Conservation (phyloP, 2,113 vertebrate species). For the Perca flavescens region DNA sequence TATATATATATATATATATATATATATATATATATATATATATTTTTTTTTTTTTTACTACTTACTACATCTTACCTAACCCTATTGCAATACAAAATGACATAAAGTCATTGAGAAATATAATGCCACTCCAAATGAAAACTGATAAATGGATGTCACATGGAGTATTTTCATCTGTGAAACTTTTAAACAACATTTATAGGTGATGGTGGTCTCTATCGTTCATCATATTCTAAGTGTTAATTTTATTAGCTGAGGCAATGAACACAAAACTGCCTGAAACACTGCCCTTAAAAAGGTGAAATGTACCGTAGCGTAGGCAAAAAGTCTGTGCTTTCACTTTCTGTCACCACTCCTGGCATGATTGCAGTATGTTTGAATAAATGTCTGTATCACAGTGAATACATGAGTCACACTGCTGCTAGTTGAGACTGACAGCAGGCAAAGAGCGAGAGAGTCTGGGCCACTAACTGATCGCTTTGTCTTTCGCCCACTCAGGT, state of each 20-base stretch:
- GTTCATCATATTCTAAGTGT: not conserved
- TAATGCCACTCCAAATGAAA: not conserved
- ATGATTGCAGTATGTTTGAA: slow-evolving; percentile 2
- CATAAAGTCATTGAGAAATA: not conserved
- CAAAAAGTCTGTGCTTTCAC: not conserved
- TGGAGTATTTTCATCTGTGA: not conserved
- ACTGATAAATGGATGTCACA: not conserved
- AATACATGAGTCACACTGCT: slow-evolving; percentile 26
- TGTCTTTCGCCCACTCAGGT: slow-evolving; percentile 19
- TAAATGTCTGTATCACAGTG: slow-evolving; percentile 10
- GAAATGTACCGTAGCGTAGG: too few relatives aligned
- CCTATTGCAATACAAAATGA: not conserved
- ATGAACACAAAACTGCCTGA: not conserved
- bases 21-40: too few relatives aligned
- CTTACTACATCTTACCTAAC: not conserved
- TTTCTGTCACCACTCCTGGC: not conserved
- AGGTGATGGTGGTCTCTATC: not conserved
- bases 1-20: too few relatives aligned
- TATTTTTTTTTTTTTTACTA: too few relatives aligned
- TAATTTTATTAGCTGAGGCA: not conserved
- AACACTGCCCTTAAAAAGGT: not conserved
- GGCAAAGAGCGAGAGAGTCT: not conserved
- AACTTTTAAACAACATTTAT: not conserved
- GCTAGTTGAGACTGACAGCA: slow-evolving; percentile 18
- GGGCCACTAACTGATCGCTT: slow-evolving; percentile 4